These are phyloP conservation scores for Thaleichthys pacificus DNA, from an alignment of 2,797 vertebrate species.

Conservation along the genomic window DNA sequence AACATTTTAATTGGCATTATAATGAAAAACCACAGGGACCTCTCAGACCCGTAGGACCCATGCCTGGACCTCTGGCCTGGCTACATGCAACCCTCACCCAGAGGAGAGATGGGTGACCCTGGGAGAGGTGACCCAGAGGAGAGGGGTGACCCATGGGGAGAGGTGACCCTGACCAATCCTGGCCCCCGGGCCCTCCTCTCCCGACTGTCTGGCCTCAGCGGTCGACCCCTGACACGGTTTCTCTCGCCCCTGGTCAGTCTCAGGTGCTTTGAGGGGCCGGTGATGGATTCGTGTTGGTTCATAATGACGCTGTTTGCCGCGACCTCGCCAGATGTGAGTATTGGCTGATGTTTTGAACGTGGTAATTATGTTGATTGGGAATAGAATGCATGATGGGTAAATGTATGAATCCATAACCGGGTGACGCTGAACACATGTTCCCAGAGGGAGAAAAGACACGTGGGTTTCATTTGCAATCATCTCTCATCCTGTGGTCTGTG, in stretches of 20 bases:
- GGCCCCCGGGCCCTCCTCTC: conserved; percentile 48
- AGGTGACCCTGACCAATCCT: conserved; percentile 47
- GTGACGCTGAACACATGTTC: neutral
- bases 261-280: conserved; percentile 41
- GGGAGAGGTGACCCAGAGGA: conserved; percentile 2
- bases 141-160: neutral
- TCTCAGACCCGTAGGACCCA: conserved; percentile 53
- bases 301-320: conserved; percentile 59
- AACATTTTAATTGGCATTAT: conserved; percentile 63
- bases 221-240: conserved; percentile 47
- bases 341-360: conserved; percentile 32
- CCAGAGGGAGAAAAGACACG: neutral
- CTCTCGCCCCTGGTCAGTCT: conserved; percentile 40
- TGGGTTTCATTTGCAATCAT: conserved; percentile 10
- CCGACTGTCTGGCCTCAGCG: conserved; percentile 24
- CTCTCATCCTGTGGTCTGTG: neutral
- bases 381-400: conserved; percentile 31
- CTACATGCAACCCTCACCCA: conserved; percentile 43
- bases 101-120: conserved; percentile 37
- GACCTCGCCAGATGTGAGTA: conserved; percentile 53
- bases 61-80: conserved; percentile 35
- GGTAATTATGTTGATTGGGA: neutral
- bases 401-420: conserved; percentile 4
- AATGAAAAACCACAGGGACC: conserved; percentile 55
- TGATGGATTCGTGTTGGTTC: conserved; percentile 67